Base-by-base conservation (phyloP, 2,888 invertebrate genomes). In the Pyrrhia umbra region DNA sequence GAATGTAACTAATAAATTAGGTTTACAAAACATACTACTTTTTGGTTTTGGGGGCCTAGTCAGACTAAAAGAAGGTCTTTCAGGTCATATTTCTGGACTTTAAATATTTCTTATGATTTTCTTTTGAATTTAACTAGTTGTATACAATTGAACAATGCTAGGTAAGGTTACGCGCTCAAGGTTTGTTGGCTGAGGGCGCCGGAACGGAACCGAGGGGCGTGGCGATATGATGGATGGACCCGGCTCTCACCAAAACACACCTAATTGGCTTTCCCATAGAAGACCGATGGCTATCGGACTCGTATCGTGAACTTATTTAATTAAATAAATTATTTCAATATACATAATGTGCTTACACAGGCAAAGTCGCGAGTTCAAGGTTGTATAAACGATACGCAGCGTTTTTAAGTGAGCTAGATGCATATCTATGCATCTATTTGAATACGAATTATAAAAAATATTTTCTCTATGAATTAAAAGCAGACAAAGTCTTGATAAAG, bases 191-290 rank as follows among this genome's bases (percentile, higher is more conserved):
- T 68, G 80, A 80, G 75, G 76, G 83, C 85, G 86, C 80, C 84
- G 82, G 77, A 83, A 84, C 83, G 88, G 88, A 89, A 89, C 89
- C 60, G 61, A 71, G 81, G 88, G 91, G 92, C 92, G 93, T 89
- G 88, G 89, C 86, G 57, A 77, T 69, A 86, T 93, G 92, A 93
- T 92, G 90, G 91, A 93, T 92, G 91, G 85, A 84, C 82, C 79
- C 83, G 81, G 81, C 84, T 88, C 89, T 87, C 86, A 89, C 90
- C 89, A 91, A 93, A 93, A 93, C 74, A 89, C 87, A 86, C 86
- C 88, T 92, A 93, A 92, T 92, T 92, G 92, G 92, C 90, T 91
- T 92, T 90, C 88, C 86, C 87, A 88, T 90, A 88, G 85, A 81
- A 85, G 66, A 76, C 73, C 83, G 88, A 89, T 90, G 81, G 73